A percentile compares a stretch with the other conserved stretches of the same genome.
These are phyloP conservation scores for Megaceryle maxima DNA, from an alignment of 2,113 vertebrate genomes.

Conservation along the genomic window DNA sequence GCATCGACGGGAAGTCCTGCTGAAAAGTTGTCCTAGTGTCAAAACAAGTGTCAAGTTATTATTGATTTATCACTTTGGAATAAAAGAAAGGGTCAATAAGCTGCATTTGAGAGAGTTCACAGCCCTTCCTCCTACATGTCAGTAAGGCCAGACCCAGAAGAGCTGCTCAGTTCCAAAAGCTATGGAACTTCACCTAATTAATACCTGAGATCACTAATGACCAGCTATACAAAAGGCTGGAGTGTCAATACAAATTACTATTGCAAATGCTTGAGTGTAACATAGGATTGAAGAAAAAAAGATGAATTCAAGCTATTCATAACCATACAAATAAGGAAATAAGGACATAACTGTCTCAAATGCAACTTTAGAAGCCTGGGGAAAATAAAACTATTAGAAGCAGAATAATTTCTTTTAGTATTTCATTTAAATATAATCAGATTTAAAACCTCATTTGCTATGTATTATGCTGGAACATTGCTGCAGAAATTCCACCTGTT, in stretches of 20 bases:
- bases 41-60: background rate
- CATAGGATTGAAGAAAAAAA: background rate
- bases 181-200: background rate
- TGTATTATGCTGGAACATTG: background rate
- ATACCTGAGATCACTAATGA: background rate
- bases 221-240: background rate
- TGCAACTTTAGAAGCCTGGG: background rate
- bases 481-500: background rate
- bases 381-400: background rate
- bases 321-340: background rate
- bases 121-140: fast-evolving
- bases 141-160: background rate
- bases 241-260: background rate
- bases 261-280: background rate
- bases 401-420: background rate
- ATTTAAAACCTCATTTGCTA: background rate
- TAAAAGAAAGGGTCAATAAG: background rate
- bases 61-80: background rate
- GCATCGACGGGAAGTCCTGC: background rate
- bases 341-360: background rate
- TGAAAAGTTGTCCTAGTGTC: background rate
- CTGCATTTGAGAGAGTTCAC: background rate
- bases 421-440: background rate
- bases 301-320: background rate
- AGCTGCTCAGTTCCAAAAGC: background rate